A percentile compares a stretch with the other conserved stretches of the same genome.
These are phyloP conservation scores for Falcunculus frontatus DNA, from an alignment of 2,113 vertebrate genomes.

Conservation along the genomic window DNA sequence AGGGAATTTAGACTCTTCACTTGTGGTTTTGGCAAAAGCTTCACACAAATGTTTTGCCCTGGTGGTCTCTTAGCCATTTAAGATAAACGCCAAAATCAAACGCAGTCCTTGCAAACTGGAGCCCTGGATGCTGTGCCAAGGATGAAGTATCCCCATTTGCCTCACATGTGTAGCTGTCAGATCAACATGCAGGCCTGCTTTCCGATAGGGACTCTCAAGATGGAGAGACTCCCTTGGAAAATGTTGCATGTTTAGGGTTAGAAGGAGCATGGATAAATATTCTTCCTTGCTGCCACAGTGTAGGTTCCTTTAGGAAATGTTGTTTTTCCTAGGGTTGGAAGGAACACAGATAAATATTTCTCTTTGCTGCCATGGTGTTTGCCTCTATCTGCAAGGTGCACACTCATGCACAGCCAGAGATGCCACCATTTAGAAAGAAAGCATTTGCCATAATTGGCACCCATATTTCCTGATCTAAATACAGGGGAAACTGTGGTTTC, in stretches of 20 bases:
- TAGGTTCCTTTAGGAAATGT: background rate
- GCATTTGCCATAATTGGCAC: background rate
- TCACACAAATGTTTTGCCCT: conserved; percentile 81
- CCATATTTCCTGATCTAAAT: conserved; percentile 15
- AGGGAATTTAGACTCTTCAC: conserved; percentile 81
- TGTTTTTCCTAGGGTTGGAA: background rate
- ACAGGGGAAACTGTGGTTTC: conserved; percentile 27
- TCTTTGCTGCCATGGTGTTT: background rate
- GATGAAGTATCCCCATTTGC: conserved; percentile 48
- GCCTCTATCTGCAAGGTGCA: background rate
- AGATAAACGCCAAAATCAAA: conserved; percentile 83
- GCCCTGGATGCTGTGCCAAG: conserved; percentile 65
- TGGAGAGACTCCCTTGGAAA: background rate
- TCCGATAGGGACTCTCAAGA: background rate
- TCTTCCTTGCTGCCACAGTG: background rate
- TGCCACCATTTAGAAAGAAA: background rate
- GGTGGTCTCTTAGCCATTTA: conserved; percentile 82
- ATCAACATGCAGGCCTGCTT: conserved; percentile 14
- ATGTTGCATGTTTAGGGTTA: background rate
- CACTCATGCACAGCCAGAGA: background rate
- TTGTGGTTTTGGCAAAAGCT: conserved; percentile 86
- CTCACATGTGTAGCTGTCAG: conserved; percentile 40
- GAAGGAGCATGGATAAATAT: background rate
- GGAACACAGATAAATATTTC: background rate
- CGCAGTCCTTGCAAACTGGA: conserved; percentile 74